Conservation (phyloP, 2,797 vertebrate genomes). For the Onychomys torridus region DNA sequence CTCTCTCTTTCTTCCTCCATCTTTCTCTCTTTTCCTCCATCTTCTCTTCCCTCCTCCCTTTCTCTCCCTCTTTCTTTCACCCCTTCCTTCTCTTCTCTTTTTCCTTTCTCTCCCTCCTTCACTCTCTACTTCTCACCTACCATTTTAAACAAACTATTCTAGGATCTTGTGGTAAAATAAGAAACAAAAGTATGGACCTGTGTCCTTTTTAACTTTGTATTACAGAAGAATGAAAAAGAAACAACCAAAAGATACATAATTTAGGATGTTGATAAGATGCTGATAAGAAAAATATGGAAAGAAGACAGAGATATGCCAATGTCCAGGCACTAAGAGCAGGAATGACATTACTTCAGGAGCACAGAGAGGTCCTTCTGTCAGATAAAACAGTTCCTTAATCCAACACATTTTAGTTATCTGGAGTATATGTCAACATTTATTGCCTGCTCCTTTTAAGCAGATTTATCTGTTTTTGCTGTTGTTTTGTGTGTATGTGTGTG, state of each 20-base stretch:
- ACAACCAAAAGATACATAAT: not conserved
- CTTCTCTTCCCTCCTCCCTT: fast-evolving
- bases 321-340: fast-evolving
- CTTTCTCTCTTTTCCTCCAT: not conserved
- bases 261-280: not conserved
- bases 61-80: not conserved
- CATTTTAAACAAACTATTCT: not conserved
- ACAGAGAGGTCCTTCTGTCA: not conserved
- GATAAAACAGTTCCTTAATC: conserved; percentile 38
- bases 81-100: not conserved
- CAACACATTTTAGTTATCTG: conserved; percentile 6
- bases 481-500: not conserved
- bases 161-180: not conserved
- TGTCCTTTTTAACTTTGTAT: not conserved
- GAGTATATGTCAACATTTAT: not conserved
- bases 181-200: not conserved
- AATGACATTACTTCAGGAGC: not conserved
- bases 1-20: no score
- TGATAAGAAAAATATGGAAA: not conserved
- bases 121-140: not conserved
- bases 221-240: conserved; percentile 12
- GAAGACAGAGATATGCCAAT: not conserved
- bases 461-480: not conserved
- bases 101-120: not conserved
- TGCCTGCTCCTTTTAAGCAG: conserved; percentile 17